Evolutionary conservation across 2,113 vertebrate species (phyloP), one percentile per base, ranked within the genome.

Genomic region (Poeciliopsis turrubarensis): DNA sequence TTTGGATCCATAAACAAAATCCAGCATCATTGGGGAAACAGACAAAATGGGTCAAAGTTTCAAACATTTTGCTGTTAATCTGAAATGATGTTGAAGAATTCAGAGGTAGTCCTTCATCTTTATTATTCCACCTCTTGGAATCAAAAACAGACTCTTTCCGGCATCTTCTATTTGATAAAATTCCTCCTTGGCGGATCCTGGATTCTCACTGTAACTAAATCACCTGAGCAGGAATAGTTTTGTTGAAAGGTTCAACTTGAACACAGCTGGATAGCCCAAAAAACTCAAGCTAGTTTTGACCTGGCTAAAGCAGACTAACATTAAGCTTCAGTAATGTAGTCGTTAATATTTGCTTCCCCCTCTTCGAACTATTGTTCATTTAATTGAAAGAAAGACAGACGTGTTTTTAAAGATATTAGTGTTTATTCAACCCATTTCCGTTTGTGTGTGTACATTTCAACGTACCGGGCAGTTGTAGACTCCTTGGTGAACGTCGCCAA

Each of bases 401-500:
- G 22, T 4, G 17, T 11, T 54, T 41, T 22, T 68, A 27, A 31
- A 14, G 7, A 9, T 3, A 11, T 64, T 32, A 32, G 19, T 63
- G 60, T 30, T 12, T 47, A 44, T 44, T 37, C 30, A 51, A 15
- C 68, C 15, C 27, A 26, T 67, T 14, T 0, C 0, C 15, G 26
- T n/a, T 22, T 69, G 57, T 37, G 65, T 64, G 54, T 31, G 4
- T 66, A 14, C 8, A 9, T 62, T 64, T 57, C 11, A 11, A 81
- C 89, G 86, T 96, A 99, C 98, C 85, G 96, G 96, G 82, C 95
- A 96, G 84, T 95, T 91, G 82, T 99, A 99, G 78, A 98, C 92
- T 81, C 98, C 98, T 89, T 99, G 98, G 84, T 99, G 98, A 0
- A 99, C 98, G 29, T 99, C 98, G 83, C 98, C 98, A 91, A 99